Base-by-base conservation (phyloP, 2,113 vertebrate species). In the Corythoichthys intestinalis region DNA sequence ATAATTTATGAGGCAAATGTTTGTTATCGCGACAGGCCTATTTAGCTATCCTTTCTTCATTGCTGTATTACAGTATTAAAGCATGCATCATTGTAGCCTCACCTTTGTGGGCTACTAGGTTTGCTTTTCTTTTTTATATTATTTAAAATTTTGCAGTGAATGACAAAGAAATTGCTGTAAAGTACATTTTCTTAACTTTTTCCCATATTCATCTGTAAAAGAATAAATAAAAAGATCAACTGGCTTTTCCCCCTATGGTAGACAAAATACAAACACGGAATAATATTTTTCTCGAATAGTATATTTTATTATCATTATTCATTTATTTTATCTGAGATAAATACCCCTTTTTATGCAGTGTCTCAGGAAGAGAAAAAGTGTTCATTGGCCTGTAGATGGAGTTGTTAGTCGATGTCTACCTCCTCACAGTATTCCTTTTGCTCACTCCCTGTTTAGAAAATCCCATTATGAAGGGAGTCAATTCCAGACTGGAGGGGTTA, bases 51-150 rank as follows among this genome's bases (percentile, higher is more conserved):
- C 94, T 94, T 94, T 96, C 94, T 94, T 96, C 95, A 95, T 94
- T 92, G 91, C 86, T 90, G 92, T 92, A 81, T 91, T 90, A 87
- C 80, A 85, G 93, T 92, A 93, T 93, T 95, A 93, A 94, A 28
- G 20, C 95, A 94, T 93, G 94, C 94, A 95, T 96, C 95, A 94
- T 93, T 94, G 93, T 91, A 88, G 92, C 93, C 92, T 93, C 92
- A 89, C 92, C 92, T 92, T 92, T 93, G 94, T 94, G 95, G 96
- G 96, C 96, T 96, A 96, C 91, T 95, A 94, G 95, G 94, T 95
- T 92, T 94, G 95, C 94, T 93, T 94, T 96, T 96, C 94, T 91
- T 89, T 95, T 95, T 93, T 92, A 95, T 28, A 97, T 96, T 95
- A 95, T 94, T 92, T 39, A 95, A 94, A 92, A 94, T 94, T 93